Base-by-base conservation (phyloP, 2,113 vertebrate species). In the Greenwoodochromis staneri region DNA sequence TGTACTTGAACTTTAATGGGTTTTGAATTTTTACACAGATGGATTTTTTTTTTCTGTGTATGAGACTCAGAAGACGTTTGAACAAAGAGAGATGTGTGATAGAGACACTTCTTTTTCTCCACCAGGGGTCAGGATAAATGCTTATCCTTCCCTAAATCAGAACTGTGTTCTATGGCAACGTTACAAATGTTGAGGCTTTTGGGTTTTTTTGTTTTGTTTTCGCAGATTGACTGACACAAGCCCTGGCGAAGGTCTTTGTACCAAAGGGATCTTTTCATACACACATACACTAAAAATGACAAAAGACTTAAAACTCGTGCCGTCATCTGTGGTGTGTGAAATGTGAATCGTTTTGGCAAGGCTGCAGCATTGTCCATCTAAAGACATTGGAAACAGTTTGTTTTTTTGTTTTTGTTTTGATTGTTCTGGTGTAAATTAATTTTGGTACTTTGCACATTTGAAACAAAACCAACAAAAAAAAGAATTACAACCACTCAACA, bases 371-470 rank as follows among this genome's bases (percentile, higher is more conserved):
- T 3, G 17, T 81, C 19, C 34, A 17, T 85, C 4, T 49, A 47
- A 80, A 21, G 19, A 73, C 27, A 47, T 27, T 76, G n/a, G 57
- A 87, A 83, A 27, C 29, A 45, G 13, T 80, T 69, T 89, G 13
- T 88, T 71, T 86, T 85, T 84, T 24, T 4, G 24, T 24, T 24
- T 89, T 89, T 92, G 85, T 93, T 29, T 94, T 66, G 10, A 24
- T 88, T 83, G 36, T 13, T 84, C 57, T 86, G 63, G 57, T 93
- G 90, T 94, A 86, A 94, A 83, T 84, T 38, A 81, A 85, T 53
- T 86, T 92, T 91, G 80, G 80, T 89, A 85, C 89, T 91, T 94
- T 90, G 83, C 83, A 89, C 86, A 92, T 85, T 66, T 66, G 31
- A 40, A 69, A 69, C 19, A 69, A 40, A 69, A 69, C 19, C 17